Conservation (phyloP, 2,888 invertebrate genomes). For the Hirtodrosophila trivittata region DNA sequence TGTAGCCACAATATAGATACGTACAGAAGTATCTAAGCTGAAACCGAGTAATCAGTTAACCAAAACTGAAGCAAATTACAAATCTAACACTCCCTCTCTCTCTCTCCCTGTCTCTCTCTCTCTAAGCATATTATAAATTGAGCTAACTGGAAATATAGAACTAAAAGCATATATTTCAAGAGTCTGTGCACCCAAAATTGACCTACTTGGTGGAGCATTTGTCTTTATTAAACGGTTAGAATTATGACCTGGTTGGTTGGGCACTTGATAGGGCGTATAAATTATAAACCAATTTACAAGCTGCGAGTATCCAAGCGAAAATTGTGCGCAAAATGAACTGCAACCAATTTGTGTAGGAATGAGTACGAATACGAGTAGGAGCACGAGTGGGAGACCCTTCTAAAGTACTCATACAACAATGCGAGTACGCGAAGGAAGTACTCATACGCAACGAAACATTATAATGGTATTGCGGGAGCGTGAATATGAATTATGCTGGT, state of each 20-base stretch:
- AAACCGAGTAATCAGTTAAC: no score
- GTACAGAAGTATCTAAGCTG: no score
- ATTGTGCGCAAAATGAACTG: constrained; percentile 68
- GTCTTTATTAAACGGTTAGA: constrained; percentile 67
- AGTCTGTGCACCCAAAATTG: constrained; percentile 26
- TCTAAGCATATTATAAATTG: no score
- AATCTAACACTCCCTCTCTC: no score
- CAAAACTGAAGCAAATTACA: no score
- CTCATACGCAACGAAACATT: constrained; percentile 44
- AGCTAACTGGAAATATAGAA: no score
- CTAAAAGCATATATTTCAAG: no score
- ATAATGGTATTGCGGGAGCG: constrained; percentile 57
- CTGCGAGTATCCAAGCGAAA: constrained; percentile 52
- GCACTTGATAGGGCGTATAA: constrained; percentile 57
- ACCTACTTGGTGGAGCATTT: constrained; percentile 67
- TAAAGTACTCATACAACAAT: constrained; percentile 26
- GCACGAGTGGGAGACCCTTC: no score
- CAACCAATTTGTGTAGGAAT: constrained; percentile 49
- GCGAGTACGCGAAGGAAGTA: constrained; percentile 6
- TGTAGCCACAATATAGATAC: no score
- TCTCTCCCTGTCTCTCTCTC: no score
- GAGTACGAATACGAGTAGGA: constrained; percentile 1
- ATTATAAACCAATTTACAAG: constrained; percentile 77
- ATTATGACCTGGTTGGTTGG: constrained; percentile 53
- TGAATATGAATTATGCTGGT: constrained; percentile 63